Evolutionary conservation across 2,888 invertebrate species (phyloP), one percentile per base, ranked within the genome.

Genomic region (Polietes domitor): DNA sequence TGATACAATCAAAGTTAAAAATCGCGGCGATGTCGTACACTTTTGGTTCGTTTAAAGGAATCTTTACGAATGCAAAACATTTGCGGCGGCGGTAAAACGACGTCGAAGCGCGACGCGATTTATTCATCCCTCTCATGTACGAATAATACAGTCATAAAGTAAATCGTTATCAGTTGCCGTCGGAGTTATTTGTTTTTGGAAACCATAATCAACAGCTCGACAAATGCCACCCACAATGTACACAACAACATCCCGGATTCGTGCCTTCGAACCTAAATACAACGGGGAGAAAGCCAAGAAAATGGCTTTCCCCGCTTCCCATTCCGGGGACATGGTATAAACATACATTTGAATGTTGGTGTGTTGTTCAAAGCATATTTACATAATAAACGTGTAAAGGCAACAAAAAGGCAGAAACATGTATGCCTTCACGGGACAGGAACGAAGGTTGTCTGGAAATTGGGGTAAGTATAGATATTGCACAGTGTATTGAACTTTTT

Each of bases 111-210:
- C 21, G 1, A 17, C 24, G 55, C 17, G 55, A 55, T 24, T 55
- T 55, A 55, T 24, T 10, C 9, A 24, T 12, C 2, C 6, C 21
- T 17, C 24, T 32, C 26, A 61, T n/a, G 17, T 6, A 28, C 61
- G 28, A 61, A 61, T 61, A 61, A 61, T 28, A 28, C 28, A 61
- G 61, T 61, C 61, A 61, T 61, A 61, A 61, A 61, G 61, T 28
- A 61, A 61, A 61, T 61, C 28, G 15, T 61, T 61, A 61, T 61
- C 61, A 28, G 61, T 15, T 61, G 61, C 61, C 28, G 17, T 7
- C 28, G 61, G 3, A 28, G n/a, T 28, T 26, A 28, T 61, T 61
- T 61, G 61, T 17, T 61, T 61, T 58, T 26, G 47, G 15, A 10
- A 61, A 28, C 61, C 28, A n/a, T 61, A 24, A 28, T 61, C 61